Base-by-base conservation (phyloP, 2,888 invertebrate genomes). In the Ophion ventricosus region DNA sequence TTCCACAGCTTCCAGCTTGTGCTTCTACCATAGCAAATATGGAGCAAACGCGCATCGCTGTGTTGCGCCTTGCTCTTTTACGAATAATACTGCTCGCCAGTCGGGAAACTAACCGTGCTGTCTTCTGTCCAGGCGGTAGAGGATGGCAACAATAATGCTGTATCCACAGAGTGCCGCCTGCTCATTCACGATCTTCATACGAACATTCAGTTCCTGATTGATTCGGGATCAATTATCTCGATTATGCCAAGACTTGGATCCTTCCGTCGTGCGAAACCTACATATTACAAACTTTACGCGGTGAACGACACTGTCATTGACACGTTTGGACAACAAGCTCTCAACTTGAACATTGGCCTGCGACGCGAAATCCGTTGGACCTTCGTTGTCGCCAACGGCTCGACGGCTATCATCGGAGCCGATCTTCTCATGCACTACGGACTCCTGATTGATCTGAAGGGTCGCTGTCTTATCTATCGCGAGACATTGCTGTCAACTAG, bases 81-180 rank as follows among this genome's bases (percentile, higher is more conserved):
- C n/a, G n/a, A n/a, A n/a, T n/a, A n/a, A n/a, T n/a, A n/a, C n/a
- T n/a, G n/a, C n/a, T n/a, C n/a, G n/a, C n/a, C n/a, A n/a, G n/a
- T n/a, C n/a, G 67, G 63, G 8, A 78, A 69, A 5, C 1, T 49
- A 1, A 10, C 72, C 0, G 67, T 66, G 1, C 8, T 78, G 5
- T 82, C 74, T 14, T 72, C 81, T 14, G 76, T 81, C 7, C 75
- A 70, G n/a, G 63, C 64, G 29, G 74, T 83, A 29, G 70, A 43
- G 79, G 14, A 43, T 43, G 43, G 43, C 43, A 43, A 43, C 43
- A 43, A 43, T 11, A 43, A 43, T 11, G 11, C 11, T 14, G 10
- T 11, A 43, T 11, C 43, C 11, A 11, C 11, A 11, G 43, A 14
- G 11, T 11, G 11, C 43, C 43, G 59, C 2, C 59, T 25, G 59